Base-by-base conservation (phyloP, 2,113 vertebrate species). In the Jaculus jaculus region DNA sequence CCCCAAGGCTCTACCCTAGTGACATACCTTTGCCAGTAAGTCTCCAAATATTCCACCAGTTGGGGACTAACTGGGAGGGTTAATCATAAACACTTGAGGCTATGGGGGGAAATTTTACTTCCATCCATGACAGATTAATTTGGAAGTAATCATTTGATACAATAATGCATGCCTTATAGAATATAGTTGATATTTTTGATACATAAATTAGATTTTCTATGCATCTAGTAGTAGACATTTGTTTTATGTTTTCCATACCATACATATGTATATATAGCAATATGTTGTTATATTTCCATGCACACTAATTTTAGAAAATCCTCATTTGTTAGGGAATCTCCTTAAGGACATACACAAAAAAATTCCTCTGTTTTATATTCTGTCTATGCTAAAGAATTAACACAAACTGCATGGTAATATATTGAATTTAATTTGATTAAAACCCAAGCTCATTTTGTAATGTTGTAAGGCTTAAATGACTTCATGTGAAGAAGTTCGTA, bases 121-220 rank as follows among this genome's bases (percentile, higher is more conserved):
- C 54, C 10, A 54, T 54, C 54, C 54, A 54, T 54, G 54, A 54
- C 54, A 54, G 54, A 54, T 16, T 16, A 54, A 54, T 16, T 54
- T 54, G 54, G 51, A 51, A 20, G 5, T 68, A 87, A 60, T 1
- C 30, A 42, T 88, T 7, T 24, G 39, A 85, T 65, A 30, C 23
- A 63, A 34, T 23, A 60, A 30, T 85, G 23, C 5, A 30, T 82
- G 7, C 13, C 24, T 74, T 69, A 54, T 7, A 77, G 9, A 42
- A 47, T 16, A 16, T 28, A 89, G 65, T 66, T 86, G 8, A 54
- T 58, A 87, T 79, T 75, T 54, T 84, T 80, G 28, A 73, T 54
- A 18, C 28, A 47, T 66, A 89, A 30, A n/a, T 83, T 60, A 32
- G 92, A 83, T 65, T 92, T 80, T 65, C 24, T 86, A 68, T 89